A percentile compares a stretch with the other conserved stretches of the same genome.
Conservation (phyloP, 2,113 vertebrate genomes). For the Erythrolamprus reginae region DNA sequence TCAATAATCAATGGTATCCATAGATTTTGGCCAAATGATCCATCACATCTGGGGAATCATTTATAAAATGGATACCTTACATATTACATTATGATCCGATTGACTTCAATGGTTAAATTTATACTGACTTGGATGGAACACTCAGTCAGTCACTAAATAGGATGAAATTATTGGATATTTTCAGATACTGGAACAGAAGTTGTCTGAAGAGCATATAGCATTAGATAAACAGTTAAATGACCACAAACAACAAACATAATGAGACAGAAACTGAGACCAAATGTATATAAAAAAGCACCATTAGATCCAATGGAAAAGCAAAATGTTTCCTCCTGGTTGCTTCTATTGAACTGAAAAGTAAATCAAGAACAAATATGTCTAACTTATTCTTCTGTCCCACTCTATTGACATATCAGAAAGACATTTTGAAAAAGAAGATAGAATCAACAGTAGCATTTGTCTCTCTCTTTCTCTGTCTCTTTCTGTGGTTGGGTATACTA, state of each 20-base stretch:
- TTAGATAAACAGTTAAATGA: slow-evolving; percentile 50
- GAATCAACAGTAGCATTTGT: not conserved
- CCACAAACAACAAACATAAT: slow-evolving; percentile 55
- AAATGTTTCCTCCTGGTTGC: slow-evolving; percentile 51
- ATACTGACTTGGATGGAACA: slow-evolving; percentile 4
- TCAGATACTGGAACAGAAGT: slow-evolving; percentile 33
- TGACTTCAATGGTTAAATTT: slow-evolving; percentile 15
- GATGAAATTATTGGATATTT: not conserved
- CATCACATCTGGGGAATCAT: not conserved
- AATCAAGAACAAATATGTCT: not conserved
- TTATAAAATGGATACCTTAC: not conserved
- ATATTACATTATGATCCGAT: not conserved
- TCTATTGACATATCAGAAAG: slow-evolving; percentile 16
- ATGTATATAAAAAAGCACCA: slow-evolving; percentile 67
- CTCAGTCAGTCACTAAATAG: slow-evolving; percentile 1
- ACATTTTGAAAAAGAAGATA: slow-evolving; percentile 33
- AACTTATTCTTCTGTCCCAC: slow-evolving; percentile 29
- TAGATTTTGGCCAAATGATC: not conserved
- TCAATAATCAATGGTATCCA: not conserved
- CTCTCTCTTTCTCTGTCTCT: too few relatives aligned
- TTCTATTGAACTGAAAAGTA: not conserved
- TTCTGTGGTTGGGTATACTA: not conserved
- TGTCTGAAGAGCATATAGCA: slow-evolving; percentile 36
- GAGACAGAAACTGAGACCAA: slow-evolving; percentile 59
- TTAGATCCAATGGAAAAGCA: slow-evolving; percentile 62